Conservation (phyloP, 1,140 invertebrate genomes). For the Laupala kohalensis region DNA sequence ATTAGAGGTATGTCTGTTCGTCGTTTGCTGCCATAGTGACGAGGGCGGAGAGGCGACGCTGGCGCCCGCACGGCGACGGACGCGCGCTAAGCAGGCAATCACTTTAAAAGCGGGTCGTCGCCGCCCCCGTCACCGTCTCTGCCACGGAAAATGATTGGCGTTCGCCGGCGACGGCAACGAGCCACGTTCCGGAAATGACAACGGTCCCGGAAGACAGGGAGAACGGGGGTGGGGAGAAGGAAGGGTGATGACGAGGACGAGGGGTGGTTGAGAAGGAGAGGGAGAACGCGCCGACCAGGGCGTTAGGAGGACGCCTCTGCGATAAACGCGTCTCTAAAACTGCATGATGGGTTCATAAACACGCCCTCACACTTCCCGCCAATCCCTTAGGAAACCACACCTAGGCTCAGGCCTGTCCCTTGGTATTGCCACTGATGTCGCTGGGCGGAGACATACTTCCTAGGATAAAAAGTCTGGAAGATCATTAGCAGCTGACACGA, state of each 20-base stretch:
- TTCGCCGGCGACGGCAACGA: background rate
- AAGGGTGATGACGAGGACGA: background rate
- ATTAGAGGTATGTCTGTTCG: background rate
- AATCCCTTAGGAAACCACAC: background rate
- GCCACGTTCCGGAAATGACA: background rate
- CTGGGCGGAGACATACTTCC: background rate
- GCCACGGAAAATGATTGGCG: background rate
- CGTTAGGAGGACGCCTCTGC: background rate
- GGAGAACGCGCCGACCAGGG: background rate
- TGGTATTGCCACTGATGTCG: background rate
- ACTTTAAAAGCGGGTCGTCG: background rate
- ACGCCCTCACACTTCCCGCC: background rate
- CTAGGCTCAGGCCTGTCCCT: background rate
- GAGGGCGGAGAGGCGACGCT: no score
- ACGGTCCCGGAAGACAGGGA: background rate
- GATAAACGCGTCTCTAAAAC: background rate
- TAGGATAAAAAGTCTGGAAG: background rate
- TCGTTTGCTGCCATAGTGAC: no score
- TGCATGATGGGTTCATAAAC: background rate
- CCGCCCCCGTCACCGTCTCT: background rate
- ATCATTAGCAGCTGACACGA: background rate
- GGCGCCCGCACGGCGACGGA: background rate
- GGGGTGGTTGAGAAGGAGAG: background rate
- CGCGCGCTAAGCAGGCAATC: background rate
- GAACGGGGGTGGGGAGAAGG: background rate